These are phyloP conservation scores for Ochropleura plecta DNA, from an alignment of 2,888 invertebrate genomes.

Conservation along the genomic window DNA sequence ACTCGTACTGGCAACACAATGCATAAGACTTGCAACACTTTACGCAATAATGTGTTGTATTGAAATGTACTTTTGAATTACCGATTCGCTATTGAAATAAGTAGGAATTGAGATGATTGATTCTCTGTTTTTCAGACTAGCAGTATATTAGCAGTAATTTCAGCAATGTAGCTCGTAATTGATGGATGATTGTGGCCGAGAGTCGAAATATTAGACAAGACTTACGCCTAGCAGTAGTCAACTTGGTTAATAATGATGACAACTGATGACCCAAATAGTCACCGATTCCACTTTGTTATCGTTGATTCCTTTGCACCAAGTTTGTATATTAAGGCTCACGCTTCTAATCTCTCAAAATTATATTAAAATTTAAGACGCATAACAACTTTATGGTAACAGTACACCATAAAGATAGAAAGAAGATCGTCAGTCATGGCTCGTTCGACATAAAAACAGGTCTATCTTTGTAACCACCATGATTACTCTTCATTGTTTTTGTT, in stretches of 20 bases:
- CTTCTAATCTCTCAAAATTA: not conserved
- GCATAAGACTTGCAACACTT: conserved; percentile 24
- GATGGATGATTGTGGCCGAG: too few species aligned
- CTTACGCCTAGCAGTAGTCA: not conserved
- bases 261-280: not conserved
- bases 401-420: conserved; percentile 24
- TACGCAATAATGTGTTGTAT: conserved; percentile 34
- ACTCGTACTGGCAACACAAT: conserved; percentile 49
- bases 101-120: not conserved
- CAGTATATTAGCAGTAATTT: not conserved
- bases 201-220: not conserved
- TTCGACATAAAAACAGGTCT: conserved; percentile 13
- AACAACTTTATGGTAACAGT: conserved; percentile 22
- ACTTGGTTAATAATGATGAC: not conserved
- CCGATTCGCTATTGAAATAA: not conserved
- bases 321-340: not conserved
- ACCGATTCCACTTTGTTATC: not conserved
- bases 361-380: conserved; percentile 7
- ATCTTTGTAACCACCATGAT: conserved; percentile 22
- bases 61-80: conserved; percentile 12
- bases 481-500: conserved; percentile 27
- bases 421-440: conserved; percentile 29
- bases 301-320: not conserved
- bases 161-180: not conserved
- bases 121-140: not conserved